phyloP scores from a whole-genome alignment of 2,797 vertebrate genomes.

The Enteromius fasciolatus region DNA sequence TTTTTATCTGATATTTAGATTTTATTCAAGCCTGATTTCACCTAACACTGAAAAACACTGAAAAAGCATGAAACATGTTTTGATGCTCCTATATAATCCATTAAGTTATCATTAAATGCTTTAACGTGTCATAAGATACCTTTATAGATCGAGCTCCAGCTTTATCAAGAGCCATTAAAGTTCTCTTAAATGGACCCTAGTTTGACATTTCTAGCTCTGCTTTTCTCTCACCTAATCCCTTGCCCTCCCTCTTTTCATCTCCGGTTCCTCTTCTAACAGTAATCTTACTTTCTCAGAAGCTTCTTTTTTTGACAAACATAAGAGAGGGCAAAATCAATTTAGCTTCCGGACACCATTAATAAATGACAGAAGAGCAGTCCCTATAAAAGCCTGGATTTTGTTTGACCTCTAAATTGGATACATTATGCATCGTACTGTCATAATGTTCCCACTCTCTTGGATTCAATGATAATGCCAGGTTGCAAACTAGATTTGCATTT shows the following conservation, averaged over 20 bases:
- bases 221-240: slow-evolving; percentile 34
- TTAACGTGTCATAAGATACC: slow-evolving; percentile 38
- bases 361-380: background rate
- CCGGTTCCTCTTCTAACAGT: slow-evolving; percentile 11
- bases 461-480: background rate
- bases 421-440: background rate
- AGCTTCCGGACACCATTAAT: slow-evolving; percentile 26
- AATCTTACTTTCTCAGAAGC: slow-evolving; percentile 42
- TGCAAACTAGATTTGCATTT: background rate
- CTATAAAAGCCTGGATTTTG: slow-evolving; percentile 19
- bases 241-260: slow-evolving; percentile 33
- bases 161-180: slow-evolving; percentile 46
- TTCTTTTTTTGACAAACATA: slow-evolving; percentile 27
- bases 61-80: background rate
- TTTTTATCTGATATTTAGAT: background rate
- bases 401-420: slow-evolving; percentile 21
- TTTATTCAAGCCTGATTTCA: background rate
- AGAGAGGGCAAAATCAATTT: slow-evolving; percentile 34
- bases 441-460: background rate
- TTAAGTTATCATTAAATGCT: slow-evolving; percentile 8
- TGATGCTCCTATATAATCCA: background rate
- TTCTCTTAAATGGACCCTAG: slow-evolving; percentile 57
- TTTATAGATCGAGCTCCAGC: slow-evolving; percentile 18
- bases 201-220: slow-evolving; percentile 58
- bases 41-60: background rate